Base-by-base conservation (phyloP, 2,113 vertebrate species). In the Lathamus discolor region DNA sequence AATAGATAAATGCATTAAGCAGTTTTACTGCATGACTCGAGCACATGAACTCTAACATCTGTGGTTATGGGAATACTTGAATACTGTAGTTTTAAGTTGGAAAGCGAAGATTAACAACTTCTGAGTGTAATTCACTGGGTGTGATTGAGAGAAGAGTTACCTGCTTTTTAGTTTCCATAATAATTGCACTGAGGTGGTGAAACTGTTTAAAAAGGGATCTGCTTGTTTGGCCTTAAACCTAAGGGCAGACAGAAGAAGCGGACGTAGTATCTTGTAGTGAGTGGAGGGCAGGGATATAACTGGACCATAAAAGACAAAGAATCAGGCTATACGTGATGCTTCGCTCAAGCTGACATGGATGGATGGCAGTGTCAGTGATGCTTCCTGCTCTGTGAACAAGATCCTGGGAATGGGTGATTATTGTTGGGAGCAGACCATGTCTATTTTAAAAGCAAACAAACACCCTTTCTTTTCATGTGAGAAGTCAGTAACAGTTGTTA, bases 111-210 rank as follows among this genome's bases (percentile, higher is more conserved):
- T 88, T 20, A 73, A 35, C 31, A 43, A 55, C 10, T 86, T 95
- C 24, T 48, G 52, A 64, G 41, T 35, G 24, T 74, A 49, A 74
- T 74, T 92, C 28, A 18, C 29, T 61, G 39, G 11, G 39, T 39
- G 51, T 55, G 81, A 22, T 51, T 75, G 66, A 82, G 70, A 92
- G 62, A 61, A 63, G 57, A 69, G n/a, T 81, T 33, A 61, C 33
- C 27, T 62, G 28, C 68, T 90, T 81, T 77, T 82, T 33, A 39
- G 48, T 94, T 97, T 81, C 61, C 35, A n/a, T 90, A 68, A 62
- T 70, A 92, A 92, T 88, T 93, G 52, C 76, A 78, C 27, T 79
- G 73, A 92, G 66, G 69, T 93, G 48, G 27, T 88, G 73, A 86
- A 89, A 85, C 20, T 31, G 76, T 83, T 78, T 72, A 11, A 76